phyloP scores from a whole-genome alignment of 2,113 vertebrate species.

The Planiliza haematocheilus region DNA sequence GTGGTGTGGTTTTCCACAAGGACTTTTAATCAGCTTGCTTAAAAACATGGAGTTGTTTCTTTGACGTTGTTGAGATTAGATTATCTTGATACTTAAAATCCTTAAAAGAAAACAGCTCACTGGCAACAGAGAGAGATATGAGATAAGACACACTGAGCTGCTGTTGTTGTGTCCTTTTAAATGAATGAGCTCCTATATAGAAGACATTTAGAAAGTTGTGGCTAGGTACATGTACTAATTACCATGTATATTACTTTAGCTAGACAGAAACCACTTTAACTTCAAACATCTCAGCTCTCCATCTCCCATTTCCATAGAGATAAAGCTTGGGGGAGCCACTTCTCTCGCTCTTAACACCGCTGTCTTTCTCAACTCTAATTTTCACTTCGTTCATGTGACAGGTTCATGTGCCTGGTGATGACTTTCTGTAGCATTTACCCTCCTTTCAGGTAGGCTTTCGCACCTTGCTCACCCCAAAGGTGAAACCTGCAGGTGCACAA shows the following conservation, averaged over 20 bases:
- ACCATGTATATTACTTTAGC: not conserved
- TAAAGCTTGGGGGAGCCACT: not conserved
- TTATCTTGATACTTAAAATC: slow-evolving; percentile 30
- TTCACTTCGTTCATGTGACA: slow-evolving; percentile 10
- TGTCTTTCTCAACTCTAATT: not conserved
- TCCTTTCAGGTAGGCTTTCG: slow-evolving; percentile 45
- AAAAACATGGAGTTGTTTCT: not conserved
- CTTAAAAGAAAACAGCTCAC: not conserved
- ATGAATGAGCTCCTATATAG: not conserved
- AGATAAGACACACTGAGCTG: slow-evolving; percentile 26
- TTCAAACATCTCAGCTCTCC: no score
- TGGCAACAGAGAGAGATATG: not conserved
- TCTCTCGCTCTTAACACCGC: not conserved
- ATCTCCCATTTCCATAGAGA: not conserved
- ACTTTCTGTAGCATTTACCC: slow-evolving; percentile 13
- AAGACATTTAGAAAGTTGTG: not conserved
- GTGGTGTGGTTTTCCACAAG: slow-evolving; percentile 21
- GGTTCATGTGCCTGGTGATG: slow-evolving; percentile 2
- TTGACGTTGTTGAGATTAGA: slow-evolving; percentile 22
- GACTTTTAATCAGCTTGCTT: not conserved
- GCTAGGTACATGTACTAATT: not conserved
- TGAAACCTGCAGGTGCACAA: slow-evolving; percentile 68
- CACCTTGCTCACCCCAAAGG: slow-evolving; percentile 73
- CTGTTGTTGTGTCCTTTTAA: not conserved
- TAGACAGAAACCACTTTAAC: no score